Percentiles rank a stretch among this genome's conserved stretches.
Conservation (phyloP, 1,140 invertebrate species). For the Scaptodrosophila lebanonensis region DNA sequence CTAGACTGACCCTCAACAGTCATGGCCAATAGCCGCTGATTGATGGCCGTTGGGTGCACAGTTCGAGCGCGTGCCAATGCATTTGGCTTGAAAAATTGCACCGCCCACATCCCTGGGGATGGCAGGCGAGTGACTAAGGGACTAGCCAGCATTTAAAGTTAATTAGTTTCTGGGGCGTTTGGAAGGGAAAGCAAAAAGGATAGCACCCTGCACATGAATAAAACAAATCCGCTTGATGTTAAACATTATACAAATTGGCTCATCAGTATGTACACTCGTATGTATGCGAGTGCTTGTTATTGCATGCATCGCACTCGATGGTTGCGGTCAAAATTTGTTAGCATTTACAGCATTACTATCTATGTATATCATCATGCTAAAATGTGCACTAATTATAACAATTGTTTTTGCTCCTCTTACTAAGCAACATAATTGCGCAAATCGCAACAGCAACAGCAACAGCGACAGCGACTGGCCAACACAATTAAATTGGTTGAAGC, state of each 20-base stretch:
- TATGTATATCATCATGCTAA: conserved; percentile 18
- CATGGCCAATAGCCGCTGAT: conserved; percentile 22
- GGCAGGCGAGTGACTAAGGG: too few relatives aligned
- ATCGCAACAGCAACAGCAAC: not conserved
- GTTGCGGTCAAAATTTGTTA: too few relatives aligned
- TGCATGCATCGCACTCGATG: conserved; percentile 3
- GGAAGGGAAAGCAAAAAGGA: too few relatives aligned
- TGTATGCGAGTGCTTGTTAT: not conserved
- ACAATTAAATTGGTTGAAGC: too few relatives aligned
- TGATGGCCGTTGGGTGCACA: conserved; percentile 35
- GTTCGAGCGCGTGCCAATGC: conserved; percentile 33
- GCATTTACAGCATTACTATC: too few relatives aligned
- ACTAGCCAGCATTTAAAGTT: conserved; percentile 1
- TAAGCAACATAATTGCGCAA: too few relatives aligned
- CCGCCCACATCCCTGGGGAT: too few relatives aligned
- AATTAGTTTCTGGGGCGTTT: too few relatives aligned
- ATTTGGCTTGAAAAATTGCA: not conserved
- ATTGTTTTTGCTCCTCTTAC: conserved; percentile 18
- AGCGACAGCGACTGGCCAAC: not conserved
- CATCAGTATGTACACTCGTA: too few relatives aligned
- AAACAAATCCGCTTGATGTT: too few relatives aligned
- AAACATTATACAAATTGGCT: too few relatives aligned
- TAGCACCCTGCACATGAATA: too few relatives aligned
- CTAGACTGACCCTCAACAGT: not conserved
- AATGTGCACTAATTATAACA: conserved; percentile 34